phyloP scores from a whole-genome alignment of 2,797 vertebrate genomes.

The Hydrocynus forskahlii region DNA sequence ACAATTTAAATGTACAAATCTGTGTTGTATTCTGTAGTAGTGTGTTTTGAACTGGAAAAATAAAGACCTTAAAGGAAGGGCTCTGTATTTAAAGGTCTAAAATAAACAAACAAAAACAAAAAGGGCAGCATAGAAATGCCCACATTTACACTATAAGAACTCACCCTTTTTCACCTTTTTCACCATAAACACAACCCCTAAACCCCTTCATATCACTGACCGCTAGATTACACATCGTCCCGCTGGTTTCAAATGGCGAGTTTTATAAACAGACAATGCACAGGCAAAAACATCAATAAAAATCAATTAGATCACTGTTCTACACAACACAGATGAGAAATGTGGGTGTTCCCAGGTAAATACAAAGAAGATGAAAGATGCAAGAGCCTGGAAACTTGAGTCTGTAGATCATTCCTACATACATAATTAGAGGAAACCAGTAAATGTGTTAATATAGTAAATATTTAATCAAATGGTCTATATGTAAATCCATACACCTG shows the following conservation, averaged over 20 bases:
- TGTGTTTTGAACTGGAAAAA: neutral
- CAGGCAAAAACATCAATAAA: neutral
- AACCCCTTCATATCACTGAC: neutral
- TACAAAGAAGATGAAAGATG: conserved; percentile 5
- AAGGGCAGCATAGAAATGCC: neutral
- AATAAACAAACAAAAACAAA: neutral
- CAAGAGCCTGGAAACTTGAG: neutral
- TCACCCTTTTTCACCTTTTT: neutral
- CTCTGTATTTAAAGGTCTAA: neutral
- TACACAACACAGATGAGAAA: conserved; percentile 17
- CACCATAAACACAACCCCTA: neutral
- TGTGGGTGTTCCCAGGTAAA: conserved; percentile 9
- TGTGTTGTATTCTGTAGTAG: neutral
- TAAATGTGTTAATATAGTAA: neutral
- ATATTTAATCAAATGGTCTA: neutral
- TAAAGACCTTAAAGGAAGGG: neutral
- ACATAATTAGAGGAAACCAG: neutral
- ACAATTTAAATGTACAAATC: no score
- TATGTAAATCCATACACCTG: neutral
- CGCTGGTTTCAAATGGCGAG: no score
- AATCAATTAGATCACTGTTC: neutral
- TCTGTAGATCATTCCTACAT: neutral
- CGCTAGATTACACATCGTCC: neutral
- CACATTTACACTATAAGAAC: neutral
- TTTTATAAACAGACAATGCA: neutral